Conservation (phyloP, 1,140 invertebrate species). For the Drosophila rhopaloa region DNA sequence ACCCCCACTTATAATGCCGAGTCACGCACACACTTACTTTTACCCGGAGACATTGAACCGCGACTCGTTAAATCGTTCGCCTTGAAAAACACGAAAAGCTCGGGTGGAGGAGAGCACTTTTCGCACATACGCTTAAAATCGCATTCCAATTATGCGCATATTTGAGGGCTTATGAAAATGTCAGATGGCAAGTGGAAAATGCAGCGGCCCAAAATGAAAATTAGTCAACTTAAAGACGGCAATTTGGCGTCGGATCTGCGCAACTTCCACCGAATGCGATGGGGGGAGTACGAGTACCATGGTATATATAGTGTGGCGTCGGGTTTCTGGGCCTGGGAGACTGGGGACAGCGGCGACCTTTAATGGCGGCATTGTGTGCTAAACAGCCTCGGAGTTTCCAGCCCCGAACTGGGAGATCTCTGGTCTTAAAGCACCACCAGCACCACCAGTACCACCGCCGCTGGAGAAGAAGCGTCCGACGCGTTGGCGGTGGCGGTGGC, state of each 20-base stretch:
- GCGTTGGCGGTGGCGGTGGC: conserved; percentile 42
- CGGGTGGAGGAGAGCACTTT: conserved; percentile 10
- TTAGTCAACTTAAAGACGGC: conserved; percentile 71
- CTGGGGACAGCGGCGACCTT: conserved; percentile 54
- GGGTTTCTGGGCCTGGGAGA: conserved; percentile 34
- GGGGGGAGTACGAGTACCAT: background rate
- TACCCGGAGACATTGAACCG: conserved; percentile 34
- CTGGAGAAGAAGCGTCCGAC: conserved; percentile 17
- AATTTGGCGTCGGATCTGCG: conserved; percentile 50
- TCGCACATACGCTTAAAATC: conserved; percentile 58
- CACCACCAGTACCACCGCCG: background rate
- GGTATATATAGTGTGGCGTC: background rate
- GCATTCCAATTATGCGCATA: conserved; percentile 63
- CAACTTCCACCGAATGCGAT: conserved; percentile 19
- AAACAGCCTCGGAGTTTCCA: conserved; percentile 54
- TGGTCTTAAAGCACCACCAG: conserved; percentile 44
- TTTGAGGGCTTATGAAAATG: conserved; percentile 38
- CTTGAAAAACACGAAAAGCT: conserved; percentile 41
- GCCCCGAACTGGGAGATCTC: conserved; percentile 10
- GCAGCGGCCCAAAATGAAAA: conserved; percentile 55
- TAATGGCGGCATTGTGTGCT: conserved; percentile 81
- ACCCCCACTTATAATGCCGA: conserved; percentile 23
- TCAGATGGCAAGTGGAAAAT: conserved; percentile 40
- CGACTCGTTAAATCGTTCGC: conserved; percentile 31
- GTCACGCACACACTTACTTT: conserved; percentile 27